Percentiles rank a stretch among this genome's conserved stretches.
Conservation (phyloP, 2,888 invertebrate genomes). For the Nasonovia ribisnigri region DNA sequence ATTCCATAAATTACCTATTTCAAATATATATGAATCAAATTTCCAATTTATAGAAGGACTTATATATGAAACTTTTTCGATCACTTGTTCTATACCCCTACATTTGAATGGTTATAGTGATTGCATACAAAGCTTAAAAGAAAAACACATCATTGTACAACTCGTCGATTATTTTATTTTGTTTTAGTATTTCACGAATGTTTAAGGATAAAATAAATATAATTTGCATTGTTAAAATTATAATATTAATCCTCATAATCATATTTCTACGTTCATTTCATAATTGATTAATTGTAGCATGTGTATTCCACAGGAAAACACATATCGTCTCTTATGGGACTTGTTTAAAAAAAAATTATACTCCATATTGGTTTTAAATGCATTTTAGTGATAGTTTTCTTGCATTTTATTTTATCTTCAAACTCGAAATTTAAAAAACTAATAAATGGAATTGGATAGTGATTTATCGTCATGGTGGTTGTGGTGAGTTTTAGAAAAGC, state of each 20-base stretch:
- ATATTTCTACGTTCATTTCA: background rate
- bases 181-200: background rate
- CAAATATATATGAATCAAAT: background rate
- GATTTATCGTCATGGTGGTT: constrained; percentile 13
- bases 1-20: background rate
- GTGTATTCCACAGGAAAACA: background rate
- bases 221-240: background rate
- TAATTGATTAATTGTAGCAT: background rate
- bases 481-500: background rate
- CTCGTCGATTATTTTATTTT: background rate
- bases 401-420: background rate
- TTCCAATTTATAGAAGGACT: background rate
- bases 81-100: background rate
- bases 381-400: background rate
- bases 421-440: constrained; percentile 42
- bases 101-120: background rate
- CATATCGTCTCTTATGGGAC: background rate
- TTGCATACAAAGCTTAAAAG: background rate
- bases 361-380: background rate
- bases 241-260: background rate
- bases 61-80: background rate
- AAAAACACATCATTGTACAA: background rate
- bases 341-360: no score
- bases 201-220: background rate
- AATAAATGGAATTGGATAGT: constrained; percentile 42